Base-by-base conservation (phyloP, 2,797 vertebrate genomes). In the Sorex maritimensis region DNA sequence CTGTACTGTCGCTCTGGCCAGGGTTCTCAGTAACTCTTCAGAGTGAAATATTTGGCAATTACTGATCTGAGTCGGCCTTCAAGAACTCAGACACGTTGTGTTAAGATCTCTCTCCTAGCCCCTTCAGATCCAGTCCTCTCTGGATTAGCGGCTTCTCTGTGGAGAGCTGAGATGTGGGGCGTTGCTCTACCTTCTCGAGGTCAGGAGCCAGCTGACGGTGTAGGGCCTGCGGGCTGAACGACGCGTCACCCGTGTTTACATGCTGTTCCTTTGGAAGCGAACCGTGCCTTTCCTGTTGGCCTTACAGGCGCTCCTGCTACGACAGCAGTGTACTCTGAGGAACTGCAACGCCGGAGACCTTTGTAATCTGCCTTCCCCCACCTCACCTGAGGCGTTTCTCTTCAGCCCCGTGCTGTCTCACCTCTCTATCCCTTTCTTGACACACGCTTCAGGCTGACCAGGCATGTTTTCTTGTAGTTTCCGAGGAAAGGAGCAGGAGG, bases 391-490 rank as follows among this genome's bases (percentile, higher is more conserved):
- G 52, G 13, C 17, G 13, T 55, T 55, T 55, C 52, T 55, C 52
- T 55, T 55, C 52, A 14, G 13, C 14, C 52, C 13, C 4, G 52
- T 55, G 52, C 13, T 15, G 13, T 14, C 14, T 17, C 17, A 55
- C 11, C 15, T 52, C 52, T 52, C 52, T 52, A 58, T 34, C 30
- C 80, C 77, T 85, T 92, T 84, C 73, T 74, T 68, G 44, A 90
- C 55, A 82, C 67, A 26, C 44, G 58, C 13, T 84, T 93, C 52
- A 38, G 67, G 85, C 19, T 74, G 28, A 38, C 44, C 41, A 95
- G 82, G 15, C 21, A 77, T 7, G 58, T 46, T 14, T 46, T 68
- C 63, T 68, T 67, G 41, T 24, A 80, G 74, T 72, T 91, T 88
- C 26, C 77, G 23, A 69, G 85, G 65, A 92, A 79, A 14, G 3